phyloP scores from a whole-genome alignment of 2,888 invertebrate genomes.

The Sarcophaga subvicina region DNA sequence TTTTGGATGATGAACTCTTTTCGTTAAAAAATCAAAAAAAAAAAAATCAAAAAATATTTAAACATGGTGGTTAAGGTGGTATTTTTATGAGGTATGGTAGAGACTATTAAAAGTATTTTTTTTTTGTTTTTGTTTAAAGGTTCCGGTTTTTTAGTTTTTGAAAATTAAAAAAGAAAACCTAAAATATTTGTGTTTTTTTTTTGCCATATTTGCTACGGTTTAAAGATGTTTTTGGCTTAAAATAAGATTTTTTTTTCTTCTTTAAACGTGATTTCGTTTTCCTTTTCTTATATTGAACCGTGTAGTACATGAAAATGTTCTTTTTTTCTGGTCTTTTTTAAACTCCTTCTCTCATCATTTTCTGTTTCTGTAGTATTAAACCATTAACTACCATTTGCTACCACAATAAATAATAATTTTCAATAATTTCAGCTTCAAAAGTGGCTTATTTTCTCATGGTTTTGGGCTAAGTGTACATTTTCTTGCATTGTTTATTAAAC shows the following conservation, averaged over 20 bases:
- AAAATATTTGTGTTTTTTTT: not conserved
- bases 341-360: slow-evolving; percentile 1
- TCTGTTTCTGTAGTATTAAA: slow-evolving; percentile 5
- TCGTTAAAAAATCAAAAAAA: not conserved
- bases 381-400: slow-evolving; percentile 58
- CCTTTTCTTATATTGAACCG: slow-evolving; percentile 11
- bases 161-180: not conserved
- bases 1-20: slow-evolving; percentile 50
- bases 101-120: slow-evolving; percentile 10
- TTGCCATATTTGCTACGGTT: slow-evolving; percentile 43
- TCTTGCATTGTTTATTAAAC: too few relatives aligned
- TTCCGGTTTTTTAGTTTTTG: slow-evolving; percentile 45
- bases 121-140: slow-evolving; percentile 31
- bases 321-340: slow-evolving; percentile 43
- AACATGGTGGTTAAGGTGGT: slow-evolving; percentile 64
- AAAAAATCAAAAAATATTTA: slow-evolving; percentile 8
- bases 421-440: not conserved
- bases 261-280: slow-evolving; percentile 25
- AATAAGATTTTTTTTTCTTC: slow-evolving; percentile 44
- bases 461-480: too few relatives aligned
- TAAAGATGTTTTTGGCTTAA: slow-evolving; percentile 35
- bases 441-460: not conserved
- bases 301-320: slow-evolving; percentile 45
- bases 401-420: slow-evolving; percentile 13
- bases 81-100: slow-evolving; percentile 56